Evolutionary conservation across 2,797 vertebrate species (phyloP), one percentile per base, ranked within the genome.

Genomic region (Calcarius lapponicus): DNA sequence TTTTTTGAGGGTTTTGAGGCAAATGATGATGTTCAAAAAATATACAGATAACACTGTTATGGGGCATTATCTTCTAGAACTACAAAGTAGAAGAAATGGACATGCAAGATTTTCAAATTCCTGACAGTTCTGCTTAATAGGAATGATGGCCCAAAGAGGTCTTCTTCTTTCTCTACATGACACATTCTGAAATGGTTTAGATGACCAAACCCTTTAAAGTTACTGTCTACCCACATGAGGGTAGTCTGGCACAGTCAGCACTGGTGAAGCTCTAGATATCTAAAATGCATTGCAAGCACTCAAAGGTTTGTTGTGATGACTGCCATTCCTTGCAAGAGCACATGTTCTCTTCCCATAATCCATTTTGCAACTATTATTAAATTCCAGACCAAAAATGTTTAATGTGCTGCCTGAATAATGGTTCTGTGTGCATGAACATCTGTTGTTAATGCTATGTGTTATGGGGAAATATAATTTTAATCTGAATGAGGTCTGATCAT

Each of bases 241-340:
- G 18, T 17, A 28, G n/a, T 62, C 4, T 1, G 2, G 1, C 32
- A 48, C 21, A 25, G 4, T 13, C 10, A 69, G 4, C 14, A 36
- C 22, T 40, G 57, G 5, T 61, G 47, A 38, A 7, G 11, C 7
- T 65, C 12, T 16, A 34, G 17, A 24, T 36, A 5, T 16, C 15
- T 89, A 20, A 86, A 69, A 12, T 40, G 4, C 15, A 12, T 48
- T 61, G 7, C 16, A 61, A 80, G 47, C 8, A 17, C 15, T 11
- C 43, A 31, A 47, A 56, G 6, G 2, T 32, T 70, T 70, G 47
- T 43, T 87, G 34, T 66, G 61, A 57, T 62, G 17, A 25, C 8
- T 32, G 20, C 2, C 14, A 24, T 42, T 71, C 26, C 79, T 87
- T 16, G 3, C 29, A 81, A 18, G 8, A 54, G 9, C 25, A 0